phyloP scores from a whole-genome alignment of 2,797 vertebrate genomes.

The Tragelaphus oryx region DNA sequence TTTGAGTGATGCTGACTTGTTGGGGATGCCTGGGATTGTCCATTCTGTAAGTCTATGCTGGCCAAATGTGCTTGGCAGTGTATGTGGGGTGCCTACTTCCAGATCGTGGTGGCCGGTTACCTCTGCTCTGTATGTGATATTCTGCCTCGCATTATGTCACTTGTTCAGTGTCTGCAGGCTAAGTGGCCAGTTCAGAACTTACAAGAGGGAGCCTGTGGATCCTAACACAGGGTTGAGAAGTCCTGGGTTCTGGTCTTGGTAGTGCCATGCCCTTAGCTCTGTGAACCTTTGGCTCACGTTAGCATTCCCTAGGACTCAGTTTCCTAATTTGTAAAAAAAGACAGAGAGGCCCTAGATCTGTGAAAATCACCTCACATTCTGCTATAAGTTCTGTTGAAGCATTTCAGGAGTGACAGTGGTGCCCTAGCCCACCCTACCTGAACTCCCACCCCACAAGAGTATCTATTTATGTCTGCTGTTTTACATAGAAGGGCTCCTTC shows the following conservation, averaged over 20 bases:
- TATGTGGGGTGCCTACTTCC: neutral
- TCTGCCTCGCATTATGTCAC: too few relatives aligned
- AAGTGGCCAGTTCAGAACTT: neutral
- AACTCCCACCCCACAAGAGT: neutral
- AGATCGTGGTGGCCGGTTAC: too few relatives aligned
- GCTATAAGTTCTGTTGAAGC: neutral
- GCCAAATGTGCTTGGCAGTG: neutral
- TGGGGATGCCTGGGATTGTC: neutral
- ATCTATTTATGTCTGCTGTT: neutral
- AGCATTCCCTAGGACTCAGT: rapidly evolving
- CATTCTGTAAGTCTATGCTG: neutral
- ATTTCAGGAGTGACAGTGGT: neutral
- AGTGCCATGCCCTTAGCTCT: neutral
- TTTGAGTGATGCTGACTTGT: neutral
- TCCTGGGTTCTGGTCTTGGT: neutral
- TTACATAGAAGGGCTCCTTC: neutral
- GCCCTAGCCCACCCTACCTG: neutral
- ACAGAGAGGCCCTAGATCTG: neutral
- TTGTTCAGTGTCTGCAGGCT: neutral
- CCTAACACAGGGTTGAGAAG: neutral
- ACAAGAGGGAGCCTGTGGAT: neutral
- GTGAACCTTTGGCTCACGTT: neutral
- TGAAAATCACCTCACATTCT: neutral
- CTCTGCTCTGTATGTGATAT: neutral
- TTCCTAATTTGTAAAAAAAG: neutral